A percentile compares a stretch with the other conserved stretches of the same genome.
Evolutionary conservation across 2,888 invertebrate genomes (phyloP).

Genomic region (Philereme transversata): DNA sequence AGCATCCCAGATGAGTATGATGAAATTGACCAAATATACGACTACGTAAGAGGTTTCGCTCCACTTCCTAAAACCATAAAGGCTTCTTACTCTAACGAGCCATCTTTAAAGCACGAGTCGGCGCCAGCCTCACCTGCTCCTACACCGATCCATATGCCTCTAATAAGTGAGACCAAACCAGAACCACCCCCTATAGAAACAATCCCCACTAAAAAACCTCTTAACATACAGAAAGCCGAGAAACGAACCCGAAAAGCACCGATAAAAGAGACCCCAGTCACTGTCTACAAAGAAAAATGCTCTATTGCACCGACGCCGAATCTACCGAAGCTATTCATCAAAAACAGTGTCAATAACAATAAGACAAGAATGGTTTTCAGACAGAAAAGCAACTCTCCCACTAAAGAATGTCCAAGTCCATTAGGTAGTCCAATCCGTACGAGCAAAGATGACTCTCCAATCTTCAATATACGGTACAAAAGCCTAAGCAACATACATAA

Average conservation of each 20-base stretch:
- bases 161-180: slow-evolving; percentile 87
- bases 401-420: slow-evolving; percentile 88
- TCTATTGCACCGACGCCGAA: slow-evolving; percentile 80
- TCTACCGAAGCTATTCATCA: slow-evolving; percentile 91
- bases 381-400: slow-evolving; percentile 89
- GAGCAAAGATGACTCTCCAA: slow-evolving; percentile 88
- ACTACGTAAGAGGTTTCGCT: slow-evolving; percentile 96
- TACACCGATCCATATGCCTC: slow-evolving; percentile 81
- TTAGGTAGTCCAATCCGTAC: slow-evolving; percentile 78
- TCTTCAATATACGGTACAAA: slow-evolving; percentile 90
- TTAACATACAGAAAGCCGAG: slow-evolving; percentile 85
- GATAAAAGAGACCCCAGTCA: slow-evolving; percentile 81
- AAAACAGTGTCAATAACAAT: slow-evolving; percentile 87
- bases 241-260: slow-evolving; percentile 89
- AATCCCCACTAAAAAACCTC: slow-evolving; percentile 92
- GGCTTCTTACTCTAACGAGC: slow-evolving; percentile 84
- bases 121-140: slow-evolving; percentile 83
- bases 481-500: slow-evolving; percentile 89
- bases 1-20: slow-evolving; percentile 93
- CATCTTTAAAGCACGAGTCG: slow-evolving; percentile 76
- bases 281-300: slow-evolving; percentile 83
- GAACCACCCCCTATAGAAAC: slow-evolving; percentile 97
- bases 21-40: slow-evolving; percentile 98
- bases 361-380: slow-evolving; percentile 86
- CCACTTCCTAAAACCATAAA: slow-evolving; percentile 93